Evolutionary conservation across 2,113 vertebrate species (phyloP).

Genomic region (Peromyscus polionotus): DNA sequence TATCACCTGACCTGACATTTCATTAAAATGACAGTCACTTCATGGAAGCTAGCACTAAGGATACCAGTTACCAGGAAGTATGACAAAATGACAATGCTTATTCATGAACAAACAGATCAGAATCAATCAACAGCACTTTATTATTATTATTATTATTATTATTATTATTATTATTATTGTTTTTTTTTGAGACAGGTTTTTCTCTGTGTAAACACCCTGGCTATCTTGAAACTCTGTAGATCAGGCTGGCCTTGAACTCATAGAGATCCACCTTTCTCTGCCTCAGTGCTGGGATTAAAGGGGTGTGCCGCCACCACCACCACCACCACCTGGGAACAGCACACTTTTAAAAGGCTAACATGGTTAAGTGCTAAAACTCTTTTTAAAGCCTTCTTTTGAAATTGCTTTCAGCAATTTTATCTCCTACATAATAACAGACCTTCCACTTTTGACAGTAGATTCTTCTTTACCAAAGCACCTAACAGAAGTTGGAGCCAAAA

Average conservation of each 20-base stretch:
- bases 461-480: neutral
- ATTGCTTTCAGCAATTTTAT: neutral
- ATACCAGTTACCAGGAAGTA: constrained; percentile 22
- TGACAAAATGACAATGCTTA: neutral
- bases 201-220: neutral
- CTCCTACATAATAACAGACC: neutral
- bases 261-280: neutral
- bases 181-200: neutral
- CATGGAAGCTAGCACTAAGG: neutral
- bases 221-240: neutral
- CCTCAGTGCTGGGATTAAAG: neutral
- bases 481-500: neutral
- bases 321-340: too few species aligned
- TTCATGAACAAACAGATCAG: neutral
- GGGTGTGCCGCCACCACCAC: neutral
- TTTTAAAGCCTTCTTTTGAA: constrained; percentile 47
- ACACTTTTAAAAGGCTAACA: neutral
- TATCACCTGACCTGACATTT: constrained; percentile 44
- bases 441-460: neutral
- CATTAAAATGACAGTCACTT: constrained; percentile 49
- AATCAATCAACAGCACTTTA: neutral
- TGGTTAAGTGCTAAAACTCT: neutral
- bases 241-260: neutral
- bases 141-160: too few species aligned
- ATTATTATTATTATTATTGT: neutral